A percentile compares a stretch with the other conserved stretches of the same genome.
Evolutionary conservation across 64 coral and sea anemone genomes (phyloP).

Genomic region (Actinia equina): DNA sequence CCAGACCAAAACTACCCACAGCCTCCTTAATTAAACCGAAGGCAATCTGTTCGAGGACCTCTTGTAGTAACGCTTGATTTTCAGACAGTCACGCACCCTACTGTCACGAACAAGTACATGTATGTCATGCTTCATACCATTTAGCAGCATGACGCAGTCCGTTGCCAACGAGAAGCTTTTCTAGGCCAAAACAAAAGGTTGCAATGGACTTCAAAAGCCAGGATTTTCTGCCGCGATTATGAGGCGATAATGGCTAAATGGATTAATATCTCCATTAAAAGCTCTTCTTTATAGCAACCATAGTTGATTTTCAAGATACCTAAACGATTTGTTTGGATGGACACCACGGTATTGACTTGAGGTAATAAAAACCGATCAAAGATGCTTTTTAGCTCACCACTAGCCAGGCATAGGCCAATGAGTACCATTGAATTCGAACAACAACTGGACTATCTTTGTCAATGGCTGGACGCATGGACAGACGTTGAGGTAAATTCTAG

Average conservation of each 20-base stretch:
- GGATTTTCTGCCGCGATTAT: neutral
- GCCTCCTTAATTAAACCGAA: too few relatives aligned
- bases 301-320: neutral
- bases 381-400: slow-evolving; percentile 1
- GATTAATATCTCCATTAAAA: neutral
- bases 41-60: too few relatives aligned
- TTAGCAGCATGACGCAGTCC: slow-evolving; percentile 1
- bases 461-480: slow-evolving; percentile 87
- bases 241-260: slow-evolving; percentile 11
- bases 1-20: too few relatives aligned
- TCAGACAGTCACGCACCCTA: neutral
- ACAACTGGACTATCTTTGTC: slow-evolving; percentile 85
- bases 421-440: slow-evolving; percentile 81
- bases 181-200: slow-evolving; percentile 5
- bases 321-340: slow-evolving; percentile 23
- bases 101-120: neutral
- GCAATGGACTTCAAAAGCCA: neutral
- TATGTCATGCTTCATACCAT: neutral
- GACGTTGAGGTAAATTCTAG: slow-evolving; percentile 59
- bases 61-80: neutral
- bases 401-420: slow-evolving; percentile 51
- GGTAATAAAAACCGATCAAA: neutral
- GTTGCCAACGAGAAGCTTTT: slow-evolving; percentile 32
- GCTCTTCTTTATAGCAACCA: neutral
- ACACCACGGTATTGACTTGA: neutral